Evolutionary conservation across 2,113 vertebrate species (phyloP), one percentile per base, ranked within the genome.

Genomic region (Malurus alboscapulatus): DNA sequence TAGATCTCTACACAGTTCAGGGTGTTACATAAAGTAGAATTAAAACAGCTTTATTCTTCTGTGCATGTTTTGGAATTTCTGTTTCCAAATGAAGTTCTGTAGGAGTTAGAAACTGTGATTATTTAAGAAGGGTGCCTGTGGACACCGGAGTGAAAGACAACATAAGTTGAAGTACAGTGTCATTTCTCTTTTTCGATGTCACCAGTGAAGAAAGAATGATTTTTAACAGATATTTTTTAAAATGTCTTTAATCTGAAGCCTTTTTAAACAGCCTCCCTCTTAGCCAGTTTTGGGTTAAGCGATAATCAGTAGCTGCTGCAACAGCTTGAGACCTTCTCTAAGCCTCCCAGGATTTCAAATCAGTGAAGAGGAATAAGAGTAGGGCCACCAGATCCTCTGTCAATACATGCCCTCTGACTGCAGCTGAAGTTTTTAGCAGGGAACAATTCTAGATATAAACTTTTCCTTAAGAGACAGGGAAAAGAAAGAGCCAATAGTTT

Each of bases 81-180:
- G 1, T 69, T 93, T 68, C 55, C 59, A 80, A 73, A 69, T 24
- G 4, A 65, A 57, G 7, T 77, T 83, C 42, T 61, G 40, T 30
- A 73, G 27, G 27, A 84, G 34, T 29, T 59, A 53, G 44, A 57
- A 80, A 77, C 3, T 42, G 15, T 55, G 14, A 19, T 61, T 88
- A 29, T 83, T 73, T 76, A 67, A 62, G 17, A 69, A 62, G 8
- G 3, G 5, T 54, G 22, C 4, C 40, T 36, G 30, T 8, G 22
- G 13, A 54, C 61, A 51, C 2, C 36, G 12, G 40, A 77, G 9
- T 34, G 27, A 63, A 93, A 47, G 9, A 58, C 50, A 71, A 67
- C 0, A 0, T 18, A 72, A 74, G 5, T 7, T 80, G 14, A 71
- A 81, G 7, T n/a, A 53, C 9, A 55, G 10, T 68, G 36, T 3